Percentiles rank a stretch among this genome's conserved stretches.
phyloP scores from a whole-genome alignment of 1,140 invertebrate genomes.

The Fopius arisanus region DNA sequence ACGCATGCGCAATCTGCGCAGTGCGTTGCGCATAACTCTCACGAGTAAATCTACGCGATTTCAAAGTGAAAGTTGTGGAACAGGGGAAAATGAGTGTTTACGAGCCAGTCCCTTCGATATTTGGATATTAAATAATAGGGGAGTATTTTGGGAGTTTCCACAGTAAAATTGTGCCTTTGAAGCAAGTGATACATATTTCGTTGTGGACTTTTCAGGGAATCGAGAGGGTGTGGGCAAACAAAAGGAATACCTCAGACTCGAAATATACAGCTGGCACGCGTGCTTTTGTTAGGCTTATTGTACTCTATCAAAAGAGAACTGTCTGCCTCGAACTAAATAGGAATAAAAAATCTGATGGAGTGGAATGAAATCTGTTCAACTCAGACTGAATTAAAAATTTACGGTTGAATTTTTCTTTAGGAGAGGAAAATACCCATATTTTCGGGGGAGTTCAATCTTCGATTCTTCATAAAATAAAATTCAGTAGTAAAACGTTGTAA shows the following conservation, averaged over 20 bases:
- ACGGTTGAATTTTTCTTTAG: too few species aligned
- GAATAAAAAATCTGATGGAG: background rate
- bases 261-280: constrained; percentile 8
- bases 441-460: too few species aligned
- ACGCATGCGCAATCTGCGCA: background rate
- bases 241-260: background rate
- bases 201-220: background rate
- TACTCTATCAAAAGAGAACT: background rate
- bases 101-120: too few species aligned
- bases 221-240: background rate
- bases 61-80: too few species aligned
- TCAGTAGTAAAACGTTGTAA: too few species aligned
- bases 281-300: background rate
- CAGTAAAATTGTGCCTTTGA: background rate
- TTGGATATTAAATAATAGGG: too few species aligned
- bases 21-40: background rate
- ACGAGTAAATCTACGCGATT: background rate
- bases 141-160: background rate
- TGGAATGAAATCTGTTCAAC: background rate
- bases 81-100: too few species aligned
- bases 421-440: too few species aligned
- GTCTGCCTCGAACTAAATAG: background rate
- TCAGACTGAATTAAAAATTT: too few species aligned
- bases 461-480: too few species aligned
- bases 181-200: background rate